These are phyloP conservation scores for Ophioderma brevispina DNA, from an alignment of 35 echinoderm and acorn worm species.

Conservation along the genomic window DNA sequence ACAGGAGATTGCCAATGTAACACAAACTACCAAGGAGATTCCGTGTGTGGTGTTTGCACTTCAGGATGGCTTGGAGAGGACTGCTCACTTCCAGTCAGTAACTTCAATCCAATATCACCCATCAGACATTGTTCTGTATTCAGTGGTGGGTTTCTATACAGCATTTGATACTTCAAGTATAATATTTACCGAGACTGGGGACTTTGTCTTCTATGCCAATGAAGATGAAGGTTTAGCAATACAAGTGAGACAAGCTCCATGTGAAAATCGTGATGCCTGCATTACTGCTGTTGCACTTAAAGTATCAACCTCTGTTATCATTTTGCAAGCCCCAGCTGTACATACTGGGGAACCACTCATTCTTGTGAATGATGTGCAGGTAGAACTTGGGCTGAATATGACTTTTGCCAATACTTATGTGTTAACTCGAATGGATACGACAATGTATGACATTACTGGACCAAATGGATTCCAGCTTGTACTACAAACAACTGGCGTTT, in stretches of 20 bases:
- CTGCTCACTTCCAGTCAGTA: slow-evolving; percentile 59
- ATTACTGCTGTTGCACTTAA: slow-evolving; percentile 57
- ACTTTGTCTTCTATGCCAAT: slow-evolving; percentile 60
- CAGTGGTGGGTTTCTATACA: slow-evolving; percentile 71
- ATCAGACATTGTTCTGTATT: slow-evolving; percentile 50
- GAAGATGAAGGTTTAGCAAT: slow-evolving; percentile 23
- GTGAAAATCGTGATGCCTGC: slow-evolving; percentile 58
- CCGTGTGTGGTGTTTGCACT: slow-evolving; percentile 46
- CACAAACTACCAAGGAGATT: slow-evolving; percentile 58
- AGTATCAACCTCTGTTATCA: slow-evolving; percentile 6
- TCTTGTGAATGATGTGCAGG: slow-evolving; percentile 43
- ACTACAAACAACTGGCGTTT: slow-evolving; percentile 52
- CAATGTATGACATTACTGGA: slow-evolving; percentile 60
- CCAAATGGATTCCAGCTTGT: slow-evolving; percentile 45
- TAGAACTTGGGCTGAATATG: slow-evolving; percentile 22
- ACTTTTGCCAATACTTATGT: slow-evolving; percentile 17
- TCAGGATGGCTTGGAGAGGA: slow-evolving; percentile 73
- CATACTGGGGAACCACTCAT: slow-evolving; percentile 43
- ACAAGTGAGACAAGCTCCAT: slow-evolving; percentile 75
- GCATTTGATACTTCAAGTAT: slow-evolving; percentile 80
- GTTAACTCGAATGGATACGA: slow-evolving; percentile 17
- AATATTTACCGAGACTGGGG: slow-evolving; percentile 58
- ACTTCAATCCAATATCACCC: not conserved
- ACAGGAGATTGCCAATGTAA: slow-evolving; percentile 70
- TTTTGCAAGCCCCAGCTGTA: slow-evolving; percentile 54